A percentile compares a stretch with the other conserved stretches of the same genome.
Evolutionary conservation across 2,888 invertebrate species (phyloP).

Genomic region (Eueremaeus valkanovi): DNA sequence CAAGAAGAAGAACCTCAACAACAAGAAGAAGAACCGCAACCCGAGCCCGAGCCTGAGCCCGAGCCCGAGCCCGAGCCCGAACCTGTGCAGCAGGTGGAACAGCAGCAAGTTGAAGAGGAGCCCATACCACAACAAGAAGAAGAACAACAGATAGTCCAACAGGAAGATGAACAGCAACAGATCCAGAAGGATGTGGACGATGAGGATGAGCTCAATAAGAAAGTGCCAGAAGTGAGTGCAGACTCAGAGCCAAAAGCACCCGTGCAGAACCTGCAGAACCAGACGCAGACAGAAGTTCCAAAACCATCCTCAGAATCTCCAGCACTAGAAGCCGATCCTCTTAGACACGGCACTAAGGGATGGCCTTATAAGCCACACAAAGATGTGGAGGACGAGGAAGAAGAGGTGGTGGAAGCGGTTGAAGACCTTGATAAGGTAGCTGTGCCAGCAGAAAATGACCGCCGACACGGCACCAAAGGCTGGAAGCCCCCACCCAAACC

Average conservation of each 20-base stretch:
- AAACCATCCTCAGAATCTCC: too few relatives aligned
- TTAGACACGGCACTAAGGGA: too few relatives aligned
- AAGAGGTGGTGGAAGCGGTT: too few relatives aligned
- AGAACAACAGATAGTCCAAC: not conserved
- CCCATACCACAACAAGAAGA: not conserved
- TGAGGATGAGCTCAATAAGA: not conserved
- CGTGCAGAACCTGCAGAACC: too few relatives aligned
- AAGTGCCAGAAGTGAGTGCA: not conserved
- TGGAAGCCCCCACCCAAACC: not conserved
- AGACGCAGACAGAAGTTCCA: too few relatives aligned
- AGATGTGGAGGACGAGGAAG: too few relatives aligned
- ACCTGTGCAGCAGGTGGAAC: not conserved
- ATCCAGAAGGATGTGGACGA: not conserved
- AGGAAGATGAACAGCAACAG: not conserved
- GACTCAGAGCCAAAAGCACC: too few relatives aligned
- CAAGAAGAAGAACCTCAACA: not conserved
- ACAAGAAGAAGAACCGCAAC: not conserved
- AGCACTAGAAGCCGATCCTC: too few relatives aligned
- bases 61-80: not conserved
- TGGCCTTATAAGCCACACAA: too few relatives aligned
- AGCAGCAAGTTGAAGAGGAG: not conserved
- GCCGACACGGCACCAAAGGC: not conserved
- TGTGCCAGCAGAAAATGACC: too few relatives aligned
- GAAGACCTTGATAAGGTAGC: too few relatives aligned
- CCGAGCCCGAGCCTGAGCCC: not conserved